A percentile compares a stretch with the other conserved stretches of the same genome.
These are phyloP conservation scores for Adoxophyes honmai DNA, from an alignment of 1,140 invertebrate species.

Conservation along the genomic window DNA sequence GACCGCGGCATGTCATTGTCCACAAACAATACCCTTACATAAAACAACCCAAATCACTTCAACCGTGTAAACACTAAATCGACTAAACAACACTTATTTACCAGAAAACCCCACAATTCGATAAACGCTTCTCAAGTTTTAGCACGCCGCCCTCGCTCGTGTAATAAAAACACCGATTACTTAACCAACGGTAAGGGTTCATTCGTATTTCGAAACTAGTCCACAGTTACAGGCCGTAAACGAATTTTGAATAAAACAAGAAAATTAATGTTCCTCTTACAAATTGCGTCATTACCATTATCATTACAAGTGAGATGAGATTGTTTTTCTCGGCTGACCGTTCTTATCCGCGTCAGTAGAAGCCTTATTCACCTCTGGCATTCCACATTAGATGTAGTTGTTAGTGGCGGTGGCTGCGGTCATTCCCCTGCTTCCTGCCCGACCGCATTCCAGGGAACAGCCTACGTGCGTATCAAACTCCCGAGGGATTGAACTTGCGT, in stretches of 20 bases:
- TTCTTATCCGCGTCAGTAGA: no score
- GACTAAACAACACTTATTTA: conserved; percentile 6
- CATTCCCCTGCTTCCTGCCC: conserved; percentile 49
- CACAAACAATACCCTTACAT: conserved; percentile 33
- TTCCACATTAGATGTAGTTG: conserved; percentile 1
- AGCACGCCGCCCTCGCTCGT: neutral
- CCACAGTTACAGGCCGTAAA: neutral
- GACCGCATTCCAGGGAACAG: conserved; percentile 45
- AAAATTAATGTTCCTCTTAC: neutral
- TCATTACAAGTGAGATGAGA: neutral
- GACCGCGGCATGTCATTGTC: conserved; percentile 34
- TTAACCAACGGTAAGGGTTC: neutral
- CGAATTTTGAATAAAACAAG: neutral
- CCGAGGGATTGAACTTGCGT: conserved; percentile 19
- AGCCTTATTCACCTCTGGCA: no score
- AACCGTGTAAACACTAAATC: conserved; percentile 28
- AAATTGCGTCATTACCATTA: neutral
- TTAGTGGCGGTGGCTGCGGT: conserved; percentile 23
- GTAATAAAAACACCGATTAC: neutral
- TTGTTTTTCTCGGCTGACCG: neutral
- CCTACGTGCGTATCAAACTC: conserved; percentile 31
- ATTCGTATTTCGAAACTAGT: neutral
- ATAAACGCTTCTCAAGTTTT: neutral
- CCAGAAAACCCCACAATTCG: neutral
- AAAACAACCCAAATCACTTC: conserved; percentile 36